Conservation (phyloP, 2,888 invertebrate species). For the Synergus itoensis region DNA sequence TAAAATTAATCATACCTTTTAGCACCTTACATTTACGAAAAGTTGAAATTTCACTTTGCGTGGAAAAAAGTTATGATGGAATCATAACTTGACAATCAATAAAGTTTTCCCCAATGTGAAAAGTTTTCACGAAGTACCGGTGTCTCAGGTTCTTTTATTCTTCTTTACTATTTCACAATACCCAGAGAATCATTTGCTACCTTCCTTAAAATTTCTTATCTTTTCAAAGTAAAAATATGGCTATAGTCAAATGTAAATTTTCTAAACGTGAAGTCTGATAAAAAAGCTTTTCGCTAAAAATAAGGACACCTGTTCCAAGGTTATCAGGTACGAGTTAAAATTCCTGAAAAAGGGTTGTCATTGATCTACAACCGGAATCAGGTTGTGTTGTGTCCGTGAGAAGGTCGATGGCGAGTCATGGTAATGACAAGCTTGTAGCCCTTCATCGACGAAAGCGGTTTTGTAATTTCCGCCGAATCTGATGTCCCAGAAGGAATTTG, state of each 20-base stretch:
- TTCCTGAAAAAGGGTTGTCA: background rate
- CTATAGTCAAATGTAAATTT: background rate
- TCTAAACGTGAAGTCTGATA: background rate
- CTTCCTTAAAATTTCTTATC: background rate
- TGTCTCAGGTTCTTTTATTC: background rate
- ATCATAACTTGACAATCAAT: background rate
- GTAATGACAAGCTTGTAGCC: background rate
- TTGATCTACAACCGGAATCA: slow-evolving; percentile 1
- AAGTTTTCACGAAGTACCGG: background rate
- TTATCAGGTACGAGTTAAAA: background rate
- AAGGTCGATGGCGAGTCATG: slow-evolving; percentile 15
- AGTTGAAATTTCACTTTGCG: no score
- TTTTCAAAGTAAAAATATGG: background rate
- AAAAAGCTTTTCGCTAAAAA: background rate
- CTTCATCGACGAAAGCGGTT: slow-evolving; percentile 51
- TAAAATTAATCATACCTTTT: background rate
- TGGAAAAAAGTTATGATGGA: background rate
- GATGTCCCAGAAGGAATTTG: slow-evolving; percentile 44
- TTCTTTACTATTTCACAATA: background rate
- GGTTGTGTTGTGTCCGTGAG: slow-evolving; percentile 1
- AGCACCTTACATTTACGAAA: no score
- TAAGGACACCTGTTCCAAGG: background rate
- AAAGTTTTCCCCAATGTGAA: background rate
- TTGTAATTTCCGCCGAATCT: slow-evolving; percentile 63
- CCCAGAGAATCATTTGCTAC: background rate